Percentiles rank a stretch among this genome's conserved stretches.
These are phyloP conservation scores for Caenorhabditis sinica DNA, from an alignment of 2,888 invertebrate genomes.

Conservation along the genomic window DNA sequence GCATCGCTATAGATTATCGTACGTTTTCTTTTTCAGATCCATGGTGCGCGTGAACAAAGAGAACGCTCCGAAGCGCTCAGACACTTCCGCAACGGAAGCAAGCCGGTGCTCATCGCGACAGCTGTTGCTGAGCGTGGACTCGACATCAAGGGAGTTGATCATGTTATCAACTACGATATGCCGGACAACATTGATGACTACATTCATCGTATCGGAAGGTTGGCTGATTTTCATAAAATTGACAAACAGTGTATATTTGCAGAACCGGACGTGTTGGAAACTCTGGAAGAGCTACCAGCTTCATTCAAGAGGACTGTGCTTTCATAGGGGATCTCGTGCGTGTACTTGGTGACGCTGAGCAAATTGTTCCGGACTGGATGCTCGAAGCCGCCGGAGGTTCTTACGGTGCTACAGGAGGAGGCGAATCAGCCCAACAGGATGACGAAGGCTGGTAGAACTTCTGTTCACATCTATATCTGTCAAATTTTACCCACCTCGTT, in stretches of 20 bases:
- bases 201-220: constrained; percentile 86
- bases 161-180: constrained; percentile 85
- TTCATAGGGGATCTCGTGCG: constrained; percentile 85
- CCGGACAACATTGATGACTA: constrained; percentile 85
- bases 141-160: constrained; percentile 84
- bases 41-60: constrained; percentile 86
- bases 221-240: background rate
- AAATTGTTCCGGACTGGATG: constrained; percentile 60
- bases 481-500: constrained; percentile 31
- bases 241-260: background rate
- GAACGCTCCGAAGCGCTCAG: constrained; percentile 89
- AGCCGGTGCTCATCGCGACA: constrained; percentile 90
- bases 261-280: constrained; percentile 85
- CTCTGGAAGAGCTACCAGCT: constrained; percentile 86
- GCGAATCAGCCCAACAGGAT: constrained; percentile 18
- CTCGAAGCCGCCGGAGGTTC: constrained; percentile 4
- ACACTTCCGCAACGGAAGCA: constrained; percentile 87
- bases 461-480: constrained; percentile 1
- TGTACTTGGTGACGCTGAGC: constrained; percentile 60
- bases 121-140: constrained; percentile 93
- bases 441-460: constrained; percentile 39
- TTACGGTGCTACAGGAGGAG: constrained; percentile 22
- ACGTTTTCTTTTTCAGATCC: constrained; percentile 87
- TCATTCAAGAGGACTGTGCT: constrained; percentile 87
- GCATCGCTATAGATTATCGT: background rate